Evolutionary conservation across 2,797 vertebrate genomes (phyloP), one percentile per base, ranked within the genome.

Genomic region (Halcyon smyrnensis): DNA sequence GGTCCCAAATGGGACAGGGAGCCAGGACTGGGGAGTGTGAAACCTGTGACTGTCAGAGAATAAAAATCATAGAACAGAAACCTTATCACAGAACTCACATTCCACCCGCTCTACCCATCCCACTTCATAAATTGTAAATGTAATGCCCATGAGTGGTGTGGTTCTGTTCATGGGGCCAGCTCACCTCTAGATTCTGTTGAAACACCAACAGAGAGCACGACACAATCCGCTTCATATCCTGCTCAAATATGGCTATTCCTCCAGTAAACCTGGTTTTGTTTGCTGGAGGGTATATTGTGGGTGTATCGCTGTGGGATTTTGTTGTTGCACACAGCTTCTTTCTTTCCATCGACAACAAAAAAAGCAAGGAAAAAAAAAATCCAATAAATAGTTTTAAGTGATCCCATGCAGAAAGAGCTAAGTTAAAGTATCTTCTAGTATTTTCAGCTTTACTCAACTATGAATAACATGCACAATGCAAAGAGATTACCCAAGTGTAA

Each of bases 401-500:
- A 78, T 77, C 89, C 70, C 43, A 48, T 70, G 46, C 24, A 79
- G 71, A 76, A 82, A 65, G 46, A 89, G 25, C 17, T 60, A 57
- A 73, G 36, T 54, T 62, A 46, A 90, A 89, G 36, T 75, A 62
- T 63, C 37, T 82, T 93, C 65, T 28, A 71, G 48, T 39, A 90
- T 92, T 92, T 93, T 82, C 70, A 63, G 5, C 70, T 89, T 82
- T 70, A 37, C 28, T 85, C 75, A 46, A 11, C 67, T 79, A n/a
- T 60, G 74, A 90, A 84, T 60, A 91, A 84, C 34, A 48, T 0
- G 2, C 45, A 71, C 51, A 73, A 82, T 83, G 63, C 50, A 89
- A 90, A 79, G 81, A 84, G 95, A 87, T 87, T 92, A 67, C 51
- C 51, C 27, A 34, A 91, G 81, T 54, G 41, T 65, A 75, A 86